These are phyloP conservation scores for Ceyx melanurus DNA, from an alignment of 2,113 vertebrate species.

Conservation along the genomic window DNA sequence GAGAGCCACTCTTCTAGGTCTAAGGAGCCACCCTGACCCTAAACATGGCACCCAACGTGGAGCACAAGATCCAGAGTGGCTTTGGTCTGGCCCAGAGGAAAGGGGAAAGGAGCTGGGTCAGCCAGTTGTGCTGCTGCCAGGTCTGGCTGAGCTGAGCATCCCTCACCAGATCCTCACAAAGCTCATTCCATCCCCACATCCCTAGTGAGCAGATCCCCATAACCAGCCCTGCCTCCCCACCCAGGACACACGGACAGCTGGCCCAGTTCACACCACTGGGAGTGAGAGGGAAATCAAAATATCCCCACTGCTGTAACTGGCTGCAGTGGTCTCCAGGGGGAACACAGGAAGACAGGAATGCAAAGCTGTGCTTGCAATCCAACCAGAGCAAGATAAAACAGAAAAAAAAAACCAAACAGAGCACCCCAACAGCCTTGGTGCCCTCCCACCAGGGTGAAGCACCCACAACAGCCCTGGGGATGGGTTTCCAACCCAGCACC, in stretches of 20 bases:
- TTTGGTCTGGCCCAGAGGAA: not conserved
- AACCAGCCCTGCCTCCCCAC: rapidly evolving
- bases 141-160: not conserved
- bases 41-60: too few species aligned
- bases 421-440: not conserved
- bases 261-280: too few species aligned
- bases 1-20: too few species aligned
- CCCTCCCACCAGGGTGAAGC: not conserved
- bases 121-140: not conserved
- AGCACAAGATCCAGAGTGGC: too few species aligned
- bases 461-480: rapidly evolving
- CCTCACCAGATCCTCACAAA: not conserved
- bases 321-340: not conserved
- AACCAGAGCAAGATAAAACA: not conserved
- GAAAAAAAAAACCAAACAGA: not conserved
- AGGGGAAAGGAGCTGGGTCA: not conserved
- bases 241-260: not conserved
- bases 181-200: not conserved
- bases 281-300: not conserved
- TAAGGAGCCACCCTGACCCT: too few species aligned
- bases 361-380: too few species aligned
- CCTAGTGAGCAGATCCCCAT: not conserved
- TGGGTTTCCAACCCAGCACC: not conserved
- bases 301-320: not conserved
- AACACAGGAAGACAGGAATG: not conserved